Base-by-base conservation (phyloP, 2,888 invertebrate genomes). In the Dryomyza anilis region DNA sequence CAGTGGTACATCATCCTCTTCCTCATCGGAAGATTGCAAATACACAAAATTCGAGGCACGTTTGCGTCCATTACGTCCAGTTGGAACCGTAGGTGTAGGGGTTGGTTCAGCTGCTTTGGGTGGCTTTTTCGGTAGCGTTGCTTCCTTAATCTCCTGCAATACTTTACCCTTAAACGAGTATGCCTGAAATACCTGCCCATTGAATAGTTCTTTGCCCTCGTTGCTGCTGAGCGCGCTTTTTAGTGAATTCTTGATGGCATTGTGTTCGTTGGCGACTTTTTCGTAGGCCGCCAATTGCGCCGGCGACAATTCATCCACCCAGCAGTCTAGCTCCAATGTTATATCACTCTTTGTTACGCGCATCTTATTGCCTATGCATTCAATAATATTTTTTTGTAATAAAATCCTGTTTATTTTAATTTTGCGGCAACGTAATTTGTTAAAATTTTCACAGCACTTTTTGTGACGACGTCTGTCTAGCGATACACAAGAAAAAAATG, bases 251-350 rank as follows among this genome's bases (percentile, higher is more conserved):
- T 87, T 87, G 55, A 90, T 86, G 65, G 87, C 88, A 74, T 87
- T 86, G 72, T 89, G 89, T 74, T 92, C 91, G 67, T 87, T 87
- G 69, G 89, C 86, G 8, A 88, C 86, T 79, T 87, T 86, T 69
- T 87, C 87, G 70, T 87, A 88, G 0, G 87, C 86, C 50, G 87
- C 86, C 19, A 87, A 77, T 78, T 92, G 92, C 1, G 85, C 86
- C 59, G 89, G 87, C 0, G 89, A 88, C 0, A 92, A 83, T 48
- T 89, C 89, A 67, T 93, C 93, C 39, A 89, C 87, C 86, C 87
- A 89, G 76, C 89, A 90, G 71, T 91, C 91, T 76, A 93, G 85
- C 65, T 89, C 87, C 55, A 91, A 81, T 57, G 74, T 75, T 65
- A 82, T 78, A 68, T 81, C 79, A 66, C 73, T 76, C 69, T 76